phyloP scores from a whole-genome alignment of 53 echinoderm and acorn worm species.

The Holothuria scabra region DNA sequence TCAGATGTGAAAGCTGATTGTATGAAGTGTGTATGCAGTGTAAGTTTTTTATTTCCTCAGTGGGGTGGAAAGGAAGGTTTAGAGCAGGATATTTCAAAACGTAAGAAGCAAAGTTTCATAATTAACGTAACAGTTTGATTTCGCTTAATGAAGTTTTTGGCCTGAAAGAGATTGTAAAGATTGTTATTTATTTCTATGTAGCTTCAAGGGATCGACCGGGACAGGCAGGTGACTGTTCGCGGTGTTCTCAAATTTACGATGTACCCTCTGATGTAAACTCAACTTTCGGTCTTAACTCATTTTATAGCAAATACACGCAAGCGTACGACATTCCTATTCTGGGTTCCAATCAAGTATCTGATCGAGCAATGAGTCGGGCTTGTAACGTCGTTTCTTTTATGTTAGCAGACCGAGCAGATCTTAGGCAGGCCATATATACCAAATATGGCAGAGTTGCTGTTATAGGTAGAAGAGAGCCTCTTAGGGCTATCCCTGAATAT shows the following conservation, averaged over 20 bases:
- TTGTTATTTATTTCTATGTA: neutral
- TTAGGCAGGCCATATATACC: slow-evolving; percentile 72
- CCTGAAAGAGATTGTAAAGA: too few species aligned
- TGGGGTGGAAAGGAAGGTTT: too few species aligned
- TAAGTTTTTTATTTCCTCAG: too few species aligned
- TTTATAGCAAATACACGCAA: slow-evolving; percentile 82
- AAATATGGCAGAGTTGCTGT: slow-evolving; percentile 68
- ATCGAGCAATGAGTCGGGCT: slow-evolving; percentile 76
- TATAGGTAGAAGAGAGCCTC: slow-evolving; percentile 58
- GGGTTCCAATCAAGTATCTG: slow-evolving; percentile 61
- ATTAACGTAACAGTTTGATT: too few species aligned
- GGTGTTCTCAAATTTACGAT: too few species aligned
- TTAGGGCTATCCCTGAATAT: slow-evolving; percentile 77
- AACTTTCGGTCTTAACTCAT: slow-evolving; percentile 10
- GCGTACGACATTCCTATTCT: slow-evolving; percentile 90
- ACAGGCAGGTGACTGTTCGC: neutral
- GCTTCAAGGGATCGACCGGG: neutral
- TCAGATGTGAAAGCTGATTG: too few species aligned
- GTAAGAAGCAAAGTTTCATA: too few species aligned
- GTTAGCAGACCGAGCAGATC: slow-evolving; percentile 78
- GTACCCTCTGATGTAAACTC: too few species aligned
- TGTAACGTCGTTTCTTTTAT: slow-evolving; percentile 83
- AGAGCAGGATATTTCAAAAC: too few species aligned
- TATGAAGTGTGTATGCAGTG: too few species aligned
- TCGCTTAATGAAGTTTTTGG: too few species aligned